A percentile compares a stretch with the other conserved stretches of the same genome.
Evolutionary conservation across 53 echinoderm and acorn worm species (phyloP).

Genomic region (Holothuria leucospilota): DNA sequence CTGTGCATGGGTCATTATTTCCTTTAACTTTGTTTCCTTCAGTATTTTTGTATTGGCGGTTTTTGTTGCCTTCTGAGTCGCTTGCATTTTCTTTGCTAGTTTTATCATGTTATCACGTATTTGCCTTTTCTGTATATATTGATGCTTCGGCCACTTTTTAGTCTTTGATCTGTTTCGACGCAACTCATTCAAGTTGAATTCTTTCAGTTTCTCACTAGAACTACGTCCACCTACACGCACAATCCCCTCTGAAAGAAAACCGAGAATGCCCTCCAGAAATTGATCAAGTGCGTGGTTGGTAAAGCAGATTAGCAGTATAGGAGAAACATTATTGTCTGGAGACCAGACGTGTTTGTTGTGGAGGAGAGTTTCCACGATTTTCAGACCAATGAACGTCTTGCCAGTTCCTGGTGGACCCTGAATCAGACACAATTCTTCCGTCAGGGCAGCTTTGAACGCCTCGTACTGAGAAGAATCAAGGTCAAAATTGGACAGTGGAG

Average conservation of each 20-base stretch:
- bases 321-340: conserved; percentile 27
- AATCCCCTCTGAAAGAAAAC: conserved; percentile 70
- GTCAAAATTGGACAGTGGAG: conserved; percentile 44
- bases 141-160: background rate
- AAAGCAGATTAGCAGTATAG: conserved; percentile 89
- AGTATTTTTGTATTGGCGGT: conserved; percentile 47
- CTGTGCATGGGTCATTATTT: conserved; percentile 25
- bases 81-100: conserved; percentile 51
- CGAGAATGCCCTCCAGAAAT: conserved; percentile 69
- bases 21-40: background rate
- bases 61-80: conserved; percentile 42
- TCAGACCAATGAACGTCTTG: conserved; percentile 58
- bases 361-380: conserved; percentile 70
- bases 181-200: conserved; percentile 69
- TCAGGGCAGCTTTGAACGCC: conserved; percentile 83
- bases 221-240: conserved; percentile 92
- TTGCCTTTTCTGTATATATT: background rate
- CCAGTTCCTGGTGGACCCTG: background rate
- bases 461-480: conserved; percentile 75
- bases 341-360: conserved; percentile 4
- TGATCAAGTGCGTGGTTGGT: conserved; percentile 64
- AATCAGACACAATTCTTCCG: conserved; percentile 81
- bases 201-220: conserved; percentile 69
- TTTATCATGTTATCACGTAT: conserved; percentile 45
- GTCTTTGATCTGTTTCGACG: conserved; percentile 27